phyloP scores from a whole-genome alignment of 2,797 vertebrate genomes.

The Urosaurus nigricauda region DNA sequence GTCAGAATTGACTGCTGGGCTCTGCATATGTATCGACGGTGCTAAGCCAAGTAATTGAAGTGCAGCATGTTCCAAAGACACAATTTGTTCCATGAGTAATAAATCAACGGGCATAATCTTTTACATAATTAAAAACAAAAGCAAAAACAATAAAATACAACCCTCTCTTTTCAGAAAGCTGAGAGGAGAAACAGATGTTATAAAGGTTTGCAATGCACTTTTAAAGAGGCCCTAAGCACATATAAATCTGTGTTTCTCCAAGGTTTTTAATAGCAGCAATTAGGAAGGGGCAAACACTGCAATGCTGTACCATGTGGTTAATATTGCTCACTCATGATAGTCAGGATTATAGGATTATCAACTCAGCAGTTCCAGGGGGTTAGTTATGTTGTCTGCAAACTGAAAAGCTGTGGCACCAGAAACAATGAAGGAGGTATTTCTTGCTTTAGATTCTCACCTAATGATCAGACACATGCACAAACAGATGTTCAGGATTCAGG shows the following conservation, averaged over 20 bases:
- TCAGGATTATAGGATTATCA: slow-evolving; percentile 56
- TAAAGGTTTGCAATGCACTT: slow-evolving; percentile 68
- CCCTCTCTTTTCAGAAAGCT: slow-evolving; percentile 69
- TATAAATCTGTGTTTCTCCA: slow-evolving; percentile 74
- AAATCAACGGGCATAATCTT: slow-evolving; percentile 69
- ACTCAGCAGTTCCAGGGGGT: slow-evolving; percentile 44
- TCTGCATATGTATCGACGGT: slow-evolving; percentile 71
- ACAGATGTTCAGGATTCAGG: slow-evolving; percentile 66
- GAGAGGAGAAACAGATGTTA: slow-evolving; percentile 44
- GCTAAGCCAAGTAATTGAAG: slow-evolving; percentile 73
- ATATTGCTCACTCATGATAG: slow-evolving; percentile 60
- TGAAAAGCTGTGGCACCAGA: slow-evolving; percentile 42
- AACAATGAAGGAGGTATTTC: slow-evolving; percentile 61
- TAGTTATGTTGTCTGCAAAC: slow-evolving; percentile 60
- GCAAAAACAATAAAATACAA: slow-evolving; percentile 62
- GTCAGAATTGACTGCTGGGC: slow-evolving; percentile 82
- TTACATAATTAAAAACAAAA: slow-evolving; percentile 70
- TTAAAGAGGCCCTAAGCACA: slow-evolving; percentile 66
- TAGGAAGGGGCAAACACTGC: slow-evolving; percentile 71
- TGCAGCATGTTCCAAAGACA: slow-evolving; percentile 72
- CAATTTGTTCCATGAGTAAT: slow-evolving; percentile 72
- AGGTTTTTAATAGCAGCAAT: slow-evolving; percentile 72
- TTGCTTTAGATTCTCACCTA: slow-evolving; percentile 69
- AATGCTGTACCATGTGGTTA: slow-evolving; percentile 69
- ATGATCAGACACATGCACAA: slow-evolving; percentile 71